These are phyloP conservation scores for Taenaris catops DNA, from an alignment of 2,888 invertebrate species.

Conservation along the genomic window DNA sequence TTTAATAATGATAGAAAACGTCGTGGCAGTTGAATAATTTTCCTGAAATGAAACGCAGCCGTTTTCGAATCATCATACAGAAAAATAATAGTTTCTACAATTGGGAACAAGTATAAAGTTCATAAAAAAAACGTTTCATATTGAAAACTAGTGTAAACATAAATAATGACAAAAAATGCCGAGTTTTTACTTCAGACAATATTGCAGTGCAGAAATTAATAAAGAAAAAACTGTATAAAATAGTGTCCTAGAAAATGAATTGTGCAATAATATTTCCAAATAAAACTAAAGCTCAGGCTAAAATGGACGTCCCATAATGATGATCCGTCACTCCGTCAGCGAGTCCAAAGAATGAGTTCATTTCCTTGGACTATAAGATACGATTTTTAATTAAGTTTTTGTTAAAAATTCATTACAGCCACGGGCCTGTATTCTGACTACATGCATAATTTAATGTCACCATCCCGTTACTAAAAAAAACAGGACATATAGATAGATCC, in stretches of 20 bases:
- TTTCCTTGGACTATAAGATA: slow-evolving; percentile 77
- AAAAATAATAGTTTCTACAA: too few relatives aligned
- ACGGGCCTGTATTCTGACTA: slow-evolving; percentile 47
- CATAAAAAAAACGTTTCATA: too few relatives aligned
- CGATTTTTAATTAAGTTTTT: slow-evolving; percentile 80
- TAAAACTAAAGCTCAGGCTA: slow-evolving; percentile 38
- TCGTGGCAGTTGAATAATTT: too few relatives aligned
- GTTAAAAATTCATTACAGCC: slow-evolving; percentile 75
- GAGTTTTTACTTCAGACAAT: slow-evolving; percentile 1
- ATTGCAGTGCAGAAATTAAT: not conserved
- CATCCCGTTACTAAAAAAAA: not conserved
- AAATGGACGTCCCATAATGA: slow-evolving; percentile 60
- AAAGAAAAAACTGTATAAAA: not conserved
- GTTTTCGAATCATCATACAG: too few relatives aligned
- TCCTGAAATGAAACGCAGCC: too few relatives aligned
- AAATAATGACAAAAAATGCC: not conserved
- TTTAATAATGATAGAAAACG: too few relatives aligned
- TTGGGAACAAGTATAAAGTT: too few relatives aligned
- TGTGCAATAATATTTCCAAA: slow-evolving; percentile 16
- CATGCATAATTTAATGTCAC: slow-evolving; percentile 41
- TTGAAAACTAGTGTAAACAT: not conserved
- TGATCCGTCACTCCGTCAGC: slow-evolving; percentile 48
- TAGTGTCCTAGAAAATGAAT: slow-evolving; percentile 1
- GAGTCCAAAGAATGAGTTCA: slow-evolving; percentile 76
- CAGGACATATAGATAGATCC: not conserved